Evolutionary conservation across 2,797 vertebrate genomes (phyloP).

Genomic region (Okamejei kenojei): DNA sequence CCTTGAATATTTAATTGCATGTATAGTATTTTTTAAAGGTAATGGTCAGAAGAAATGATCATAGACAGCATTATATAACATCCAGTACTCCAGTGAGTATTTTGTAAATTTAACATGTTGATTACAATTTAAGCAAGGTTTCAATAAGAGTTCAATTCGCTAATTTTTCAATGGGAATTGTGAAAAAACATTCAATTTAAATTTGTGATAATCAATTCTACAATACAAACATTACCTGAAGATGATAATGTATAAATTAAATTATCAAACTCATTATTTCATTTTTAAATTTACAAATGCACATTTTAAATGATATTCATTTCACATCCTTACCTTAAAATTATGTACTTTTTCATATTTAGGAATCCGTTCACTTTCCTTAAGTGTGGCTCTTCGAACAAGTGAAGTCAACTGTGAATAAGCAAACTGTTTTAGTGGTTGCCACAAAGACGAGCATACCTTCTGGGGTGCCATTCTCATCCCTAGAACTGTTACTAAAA

Average conservation of each 20-base stretch:
- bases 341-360: slow-evolving; percentile 95
- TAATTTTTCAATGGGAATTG: background rate
- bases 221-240: background rate
- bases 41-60: background rate
- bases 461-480: slow-evolving; percentile 93
- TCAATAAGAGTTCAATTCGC: background rate
- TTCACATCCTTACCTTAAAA: slow-evolving; percentile 84
- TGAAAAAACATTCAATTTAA: background rate
- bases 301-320: background rate
- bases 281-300: background rate
- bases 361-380: slow-evolving; percentile 79
- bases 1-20: background rate
- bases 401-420: slow-evolving; percentile 98
- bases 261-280: background rate
- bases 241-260: background rate
- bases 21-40: background rate
- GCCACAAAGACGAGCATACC: slow-evolving; percentile 88
- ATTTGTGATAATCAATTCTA: background rate
- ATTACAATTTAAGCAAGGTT: background rate
- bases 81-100: background rate
- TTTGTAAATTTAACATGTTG: background rate
- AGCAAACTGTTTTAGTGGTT: slow-evolving; percentile 98
- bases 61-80: background rate
- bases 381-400: slow-evolving; percentile 92
- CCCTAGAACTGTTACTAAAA: slow-evolving; percentile 83